phyloP scores from a whole-genome alignment of 2,113 vertebrate species.

The Cryptotis parvus region DNA sequence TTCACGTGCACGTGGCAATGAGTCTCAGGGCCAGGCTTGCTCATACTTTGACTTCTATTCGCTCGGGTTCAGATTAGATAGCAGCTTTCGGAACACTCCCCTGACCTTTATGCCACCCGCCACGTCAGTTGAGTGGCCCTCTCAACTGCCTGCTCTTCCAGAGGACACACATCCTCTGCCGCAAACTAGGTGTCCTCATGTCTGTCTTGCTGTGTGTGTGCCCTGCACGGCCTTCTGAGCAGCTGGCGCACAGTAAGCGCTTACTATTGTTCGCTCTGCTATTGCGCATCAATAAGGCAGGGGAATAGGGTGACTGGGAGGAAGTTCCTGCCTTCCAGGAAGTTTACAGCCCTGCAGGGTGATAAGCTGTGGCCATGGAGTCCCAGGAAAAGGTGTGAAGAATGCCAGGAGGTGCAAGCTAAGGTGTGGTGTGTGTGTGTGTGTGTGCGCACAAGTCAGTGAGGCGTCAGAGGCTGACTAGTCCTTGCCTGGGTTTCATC shows the following conservation, averaged over 20 bases:
- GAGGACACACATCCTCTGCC: neutral
- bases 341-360: constrained; percentile 48
- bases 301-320: constrained; percentile 4
- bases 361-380: constrained; percentile 60
- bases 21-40: no score
- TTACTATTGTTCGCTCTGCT: constrained; percentile 27
- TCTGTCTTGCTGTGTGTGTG: neutral
- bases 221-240: constrained; percentile 7
- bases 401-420: neutral
- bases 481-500: no score
- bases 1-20: no score
- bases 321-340: constrained; percentile 71
- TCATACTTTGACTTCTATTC: neutral
- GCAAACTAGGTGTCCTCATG: neutral
- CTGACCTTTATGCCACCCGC: neutral
- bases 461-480: neutral
- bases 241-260: neutral
- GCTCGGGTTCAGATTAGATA: constrained; percentile 31
- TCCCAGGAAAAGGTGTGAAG: constrained; percentile 17
- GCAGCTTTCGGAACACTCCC: constrained; percentile 13
- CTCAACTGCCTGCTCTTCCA: neutral
- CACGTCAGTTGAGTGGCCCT: neutral
- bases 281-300: constrained; percentile 58
- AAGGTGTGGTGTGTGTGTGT: neutral
- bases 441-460: neutral